Percentiles rank a stretch among this genome's conserved stretches.
Conservation (phyloP, 2,113 vertebrate species). For the Tachycineta bicolor region DNA sequence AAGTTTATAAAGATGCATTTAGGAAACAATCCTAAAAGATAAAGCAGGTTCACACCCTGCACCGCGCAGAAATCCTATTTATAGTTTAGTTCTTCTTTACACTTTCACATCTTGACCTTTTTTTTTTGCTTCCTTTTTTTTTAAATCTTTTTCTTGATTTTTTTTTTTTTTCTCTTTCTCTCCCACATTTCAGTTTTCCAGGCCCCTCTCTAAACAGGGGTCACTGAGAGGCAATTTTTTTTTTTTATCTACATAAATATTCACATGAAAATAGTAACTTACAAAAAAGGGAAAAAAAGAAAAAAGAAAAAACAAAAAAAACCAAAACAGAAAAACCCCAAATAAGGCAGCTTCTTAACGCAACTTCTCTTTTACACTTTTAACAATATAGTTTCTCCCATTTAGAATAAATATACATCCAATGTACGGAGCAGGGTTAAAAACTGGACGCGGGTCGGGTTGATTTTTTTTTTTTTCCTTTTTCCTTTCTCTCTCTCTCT, state of each 20-base stretch:
- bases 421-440: slow-evolving; percentile 74
- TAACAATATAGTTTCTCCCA: slow-evolving; percentile 84
- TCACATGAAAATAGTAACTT: slow-evolving; percentile 95
- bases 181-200: slow-evolving; percentile 69
- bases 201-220: slow-evolving; percentile 68
- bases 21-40: slow-evolving; percentile 87
- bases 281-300: slow-evolving; percentile 86
- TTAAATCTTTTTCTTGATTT: neutral
- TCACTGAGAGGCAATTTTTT: slow-evolving; percentile 73
- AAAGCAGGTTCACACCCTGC: slow-evolving; percentile 80
- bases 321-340: slow-evolving; percentile 78
- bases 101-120: slow-evolving; percentile 75
- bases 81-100: slow-evolving; percentile 71
- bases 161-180: slow-evolving; percentile 23
- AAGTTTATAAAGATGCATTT: slow-evolving; percentile 83
- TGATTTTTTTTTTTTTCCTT: too few species aligned
- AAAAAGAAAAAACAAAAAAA: slow-evolving; percentile 52
- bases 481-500: neutral
- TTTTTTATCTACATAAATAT: slow-evolving; percentile 87
- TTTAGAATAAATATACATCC: slow-evolving; percentile 85
- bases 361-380: slow-evolving; percentile 84
- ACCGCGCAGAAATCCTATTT: slow-evolving; percentile 76
- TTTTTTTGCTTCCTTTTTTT: neutral
- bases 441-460: slow-evolving; percentile 46
- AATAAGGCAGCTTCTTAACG: slow-evolving; percentile 96